Base-by-base conservation (phyloP, 2,797 vertebrate genomes). In the Ispidina lecontei region DNA sequence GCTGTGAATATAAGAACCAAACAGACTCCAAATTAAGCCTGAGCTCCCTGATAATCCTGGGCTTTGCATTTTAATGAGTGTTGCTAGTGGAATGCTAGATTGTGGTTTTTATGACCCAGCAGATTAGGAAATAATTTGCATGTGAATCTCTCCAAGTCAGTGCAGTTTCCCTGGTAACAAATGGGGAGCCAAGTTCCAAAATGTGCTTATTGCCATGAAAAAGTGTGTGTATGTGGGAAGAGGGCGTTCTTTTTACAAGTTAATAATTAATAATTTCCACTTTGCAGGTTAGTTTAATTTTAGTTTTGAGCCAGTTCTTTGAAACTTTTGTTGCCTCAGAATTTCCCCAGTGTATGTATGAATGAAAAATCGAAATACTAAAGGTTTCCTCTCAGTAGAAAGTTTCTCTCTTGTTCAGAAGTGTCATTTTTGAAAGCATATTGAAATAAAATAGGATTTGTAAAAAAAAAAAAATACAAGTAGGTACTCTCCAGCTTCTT, bases 81-180 rank as follows among this genome's bases (percentile, higher is more conserved):
- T 75, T 91, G 58, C 44, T 49, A 29, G 73, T 70, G 86, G 71
- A 90, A 72, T 69, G 84, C 82, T 94, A 58, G 93, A 84, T 91
- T 87, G 79, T 92, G 79, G 79, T 72, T 91, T 92, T 90, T 88
- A 22, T 92, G 74, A 92, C 44, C 5, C 35, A 90, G 77, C 74
- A 93, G 80, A 91, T 91, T 91, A 94, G 86, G 77, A 93, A 93
- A 79, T 81, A 41, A 91, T 95, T 92, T 94, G 74, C 91, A 92
- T 93, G 67, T 60, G 83, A 91, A 89, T 81, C 41, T 89, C 52
- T 84, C 63, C 26, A 73, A 87, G 54, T 59, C 90, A 76, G 11
- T 79, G 85, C 85, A 37, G 94, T 94, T 96, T 91, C 90, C 85
- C 54, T 95, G 90, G 91, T 89, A 91, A 96, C 94, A 90, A 88